Base-by-base conservation (phyloP, 2,797 vertebrate genomes). In the Molossus alvarezi region DNA sequence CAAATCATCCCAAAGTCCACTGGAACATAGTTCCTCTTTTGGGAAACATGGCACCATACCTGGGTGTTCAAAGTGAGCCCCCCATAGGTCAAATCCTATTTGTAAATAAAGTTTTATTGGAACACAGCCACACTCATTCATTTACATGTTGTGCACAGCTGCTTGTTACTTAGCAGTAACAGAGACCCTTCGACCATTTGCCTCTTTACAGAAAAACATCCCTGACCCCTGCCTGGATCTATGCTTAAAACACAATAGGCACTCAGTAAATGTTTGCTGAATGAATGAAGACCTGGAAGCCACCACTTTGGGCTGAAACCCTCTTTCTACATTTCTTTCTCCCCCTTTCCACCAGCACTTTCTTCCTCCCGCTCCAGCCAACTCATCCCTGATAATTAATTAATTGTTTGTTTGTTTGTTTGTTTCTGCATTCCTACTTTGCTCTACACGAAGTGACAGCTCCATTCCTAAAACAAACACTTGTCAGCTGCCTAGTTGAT, bases 381-480 rank as follows among this genome's bases (percentile, higher is more conserved):
- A 10, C 23, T 10, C 11, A 21, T 20, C 20, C 15, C 17, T 45
- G 1, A 67, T 33, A 13, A 73, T 72, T 62, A 29, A 79, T 82
- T 51, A 23, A 41, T 69, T 83, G n/a, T 94, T 65, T 64, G 33
- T 85, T 87, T n/a, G 69, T 57, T 90, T 86, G 33, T 94, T 92
- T 95, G 7, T 53, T 93, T 89, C 96, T 97, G 94, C 90, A 85
- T 93, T 98, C 97, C 96, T 82, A 80, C 94, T 97, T 96, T 94
- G 60, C 85, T 95, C 91, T 88, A 82, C 58, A 1, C 4, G 13
- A 3, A 69, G 85, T 93, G 97, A 97, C 96, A 96, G 94, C 90
- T 98, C 97, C 97, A 82, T 97, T 98, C 97, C 96, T 97, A 98
- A 98, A 98, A 96, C 94, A 98, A 98, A 98, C 97, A 94, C 96